phyloP scores from a whole-genome alignment of 2,113 vertebrate genomes.

The Larimichthys polyactis region DNA sequence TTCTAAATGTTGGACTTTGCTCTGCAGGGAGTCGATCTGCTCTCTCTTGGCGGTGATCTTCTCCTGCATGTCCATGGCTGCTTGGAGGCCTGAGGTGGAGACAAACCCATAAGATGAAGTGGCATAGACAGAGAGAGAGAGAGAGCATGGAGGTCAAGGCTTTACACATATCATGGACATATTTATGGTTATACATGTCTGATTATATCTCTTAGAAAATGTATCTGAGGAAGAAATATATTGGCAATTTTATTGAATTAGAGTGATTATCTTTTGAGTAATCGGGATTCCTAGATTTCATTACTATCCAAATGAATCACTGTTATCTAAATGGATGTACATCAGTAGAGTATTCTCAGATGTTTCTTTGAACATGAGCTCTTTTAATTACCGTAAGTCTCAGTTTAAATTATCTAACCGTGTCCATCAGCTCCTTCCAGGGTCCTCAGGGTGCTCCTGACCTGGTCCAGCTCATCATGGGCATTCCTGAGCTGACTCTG shows the following conservation, averaged over 20 bases:
- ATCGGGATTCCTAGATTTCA: conserved; percentile 2
- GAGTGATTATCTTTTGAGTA: neutral
- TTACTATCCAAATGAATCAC: conserved; percentile 5
- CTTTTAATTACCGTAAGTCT: conserved; percentile 39
- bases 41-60: conserved; percentile 88
- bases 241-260: neutral
- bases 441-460: conserved; percentile 80
- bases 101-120: neutral
- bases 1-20: conserved; percentile 89
- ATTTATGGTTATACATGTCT: neutral
- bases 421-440: conserved; percentile 84
- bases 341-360: neutral
- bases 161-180: neutral
- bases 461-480: conserved; percentile 83
- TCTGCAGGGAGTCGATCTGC: conserved; percentile 87
- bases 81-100: conserved; percentile 84
- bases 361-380: conserved; percentile 24
- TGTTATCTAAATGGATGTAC: conserved; percentile 21
- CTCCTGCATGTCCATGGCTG: conserved; percentile 89
- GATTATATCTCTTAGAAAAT: neutral
- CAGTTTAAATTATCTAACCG: conserved; percentile 78
- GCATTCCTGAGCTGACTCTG: conserved; percentile 81
- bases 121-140: conserved; percentile 4
- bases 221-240: conserved; percentile 20
- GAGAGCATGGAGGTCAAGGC: neutral